Base-by-base conservation (phyloP, 1,140 invertebrate genomes). In the Latrodectus geometricus region DNA sequence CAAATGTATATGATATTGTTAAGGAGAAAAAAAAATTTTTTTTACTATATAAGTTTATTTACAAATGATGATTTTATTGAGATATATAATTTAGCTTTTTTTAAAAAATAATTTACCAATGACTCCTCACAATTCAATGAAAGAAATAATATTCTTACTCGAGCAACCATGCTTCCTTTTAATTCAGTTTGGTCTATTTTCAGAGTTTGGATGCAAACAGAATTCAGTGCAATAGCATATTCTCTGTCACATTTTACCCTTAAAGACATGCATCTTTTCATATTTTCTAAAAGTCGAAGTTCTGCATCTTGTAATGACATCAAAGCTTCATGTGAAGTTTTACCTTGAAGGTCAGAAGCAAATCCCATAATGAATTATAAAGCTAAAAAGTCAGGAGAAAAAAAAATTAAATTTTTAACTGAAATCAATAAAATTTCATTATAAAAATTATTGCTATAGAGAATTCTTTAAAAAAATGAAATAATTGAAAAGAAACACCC, bases 171-270 rank as follows among this genome's bases (percentile, higher is more conserved):
- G 56, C 83, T 86, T 35, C 83, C 83, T 70, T 86, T 86, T 15
- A 86, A 72, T 61, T 86, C 83, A 54, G 50, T 86, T 78, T 86
- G 83, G 20, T 86, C 83, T 70, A 86, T 86, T 78, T 86, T 86
- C 9, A 86, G 93, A 7, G 95, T 96, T 90, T 96, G 95, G 68
- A 93, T 92, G 15, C 95, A 95, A 4, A 97, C 93, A 5, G 95
- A 93, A 72, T 94, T 94, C 52, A 98, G 93, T 0, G 95, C 94
- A 0, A 95, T 92, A 0, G 96, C 96, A 91, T 98, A 98, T 89
- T 98, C 96, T 82, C 95, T 93, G 91, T 98, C 97, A 90, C 95
- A 96, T 91, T 97, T 97, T 89, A 97, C 94, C 91, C 97, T 96
- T 66, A 94, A 93, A 79, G 94, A 93, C 23, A 98, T 92, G 89